These are phyloP conservation scores for Ferdinandea cuprea DNA, from an alignment of 2,888 invertebrate species.

Conservation along the genomic window DNA sequence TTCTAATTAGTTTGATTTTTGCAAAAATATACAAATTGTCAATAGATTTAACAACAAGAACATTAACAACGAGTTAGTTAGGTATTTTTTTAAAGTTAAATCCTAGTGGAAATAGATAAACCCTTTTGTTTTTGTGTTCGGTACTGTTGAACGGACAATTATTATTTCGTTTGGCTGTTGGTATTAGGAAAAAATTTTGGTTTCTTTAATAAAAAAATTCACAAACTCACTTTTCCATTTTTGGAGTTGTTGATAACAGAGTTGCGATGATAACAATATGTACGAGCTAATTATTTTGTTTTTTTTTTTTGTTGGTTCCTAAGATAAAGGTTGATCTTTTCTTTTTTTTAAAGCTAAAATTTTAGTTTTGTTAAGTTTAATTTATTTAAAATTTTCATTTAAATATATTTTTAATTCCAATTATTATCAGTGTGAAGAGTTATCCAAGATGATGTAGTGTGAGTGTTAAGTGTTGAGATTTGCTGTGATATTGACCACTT, in stretches of 20 bases:
- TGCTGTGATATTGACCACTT: constrained; percentile 74
- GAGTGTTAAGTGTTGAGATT: constrained; percentile 72
- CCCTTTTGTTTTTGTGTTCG: constrained; percentile 19
- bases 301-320: constrained; percentile 33
- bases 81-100: constrained; percentile 24
- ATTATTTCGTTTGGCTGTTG: constrained; percentile 19
- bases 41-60: constrained; percentile 73
- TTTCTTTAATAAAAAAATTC: constrained; percentile 45
- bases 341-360: constrained; percentile 57
- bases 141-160: constrained; percentile 37
- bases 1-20: constrained; percentile 26
- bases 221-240: constrained; percentile 33
- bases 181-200: constrained; percentile 37
- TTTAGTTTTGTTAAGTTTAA: constrained; percentile 30
- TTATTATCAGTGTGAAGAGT: constrained; percentile 65
- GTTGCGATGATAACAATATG: constrained; percentile 47
- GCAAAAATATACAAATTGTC: constrained; percentile 71
- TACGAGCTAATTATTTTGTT: constrained; percentile 45
- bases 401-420: constrained; percentile 52
- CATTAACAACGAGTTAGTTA: constrained; percentile 63
- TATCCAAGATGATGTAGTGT: constrained; percentile 72
- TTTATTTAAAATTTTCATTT: constrained; percentile 8
- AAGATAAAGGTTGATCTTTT: constrained; percentile 40
- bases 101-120: constrained; percentile 49
- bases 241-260: too few species aligned